Base-by-base conservation (phyloP, 2,888 invertebrate genomes). In the Herminia tarsipennalis region DNA sequence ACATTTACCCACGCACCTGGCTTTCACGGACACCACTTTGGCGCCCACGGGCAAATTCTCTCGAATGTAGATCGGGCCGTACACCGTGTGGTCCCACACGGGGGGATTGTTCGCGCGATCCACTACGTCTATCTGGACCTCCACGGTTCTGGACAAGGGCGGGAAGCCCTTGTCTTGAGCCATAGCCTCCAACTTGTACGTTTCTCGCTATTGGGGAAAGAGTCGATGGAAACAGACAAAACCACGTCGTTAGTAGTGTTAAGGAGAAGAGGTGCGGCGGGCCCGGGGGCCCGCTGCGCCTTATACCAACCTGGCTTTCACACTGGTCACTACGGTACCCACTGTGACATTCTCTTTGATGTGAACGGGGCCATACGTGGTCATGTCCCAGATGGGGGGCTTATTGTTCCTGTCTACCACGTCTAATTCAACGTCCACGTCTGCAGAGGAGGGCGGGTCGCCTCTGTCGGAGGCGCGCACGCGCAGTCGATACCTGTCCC, bases 291-390 rank as follows among this genome's bases (percentile, higher is more conserved):
- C 88, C 88, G 88, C 90, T 84, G 86, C 86, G 84, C 87, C 88
- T 84, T 89, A 96, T 96, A 96, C 96, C 95, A 96, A 96, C 98
- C 98, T 97, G 94, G 98, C 98, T 96, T 98, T 98, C 93, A 98
- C 96, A 94, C 97, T 96, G 94, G 97, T 97, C 95, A 98, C 97
- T 95, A 97, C 96, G 93, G 97, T 97, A 95, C 98, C 98, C 95
- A 98, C 97, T 95, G 97, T 97, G 95, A 98, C 97, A 96, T 98
- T 98, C 96, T 98, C 98, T 95, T 96, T 96, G 95, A 98, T 97
- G 95, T 96, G 96, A 94, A 97, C 97, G 94, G 98, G 98, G 94
- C 98, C 97, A 95, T 98, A 98, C 93, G 97, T 95, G 93, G 94
- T 95, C 93, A 94, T 94, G 94, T 97, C 98, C 98, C 97, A 98